These are phyloP conservation scores for Tetragonula carbonaria DNA, from an alignment of 2,888 invertebrate species.

Conservation along the genomic window DNA sequence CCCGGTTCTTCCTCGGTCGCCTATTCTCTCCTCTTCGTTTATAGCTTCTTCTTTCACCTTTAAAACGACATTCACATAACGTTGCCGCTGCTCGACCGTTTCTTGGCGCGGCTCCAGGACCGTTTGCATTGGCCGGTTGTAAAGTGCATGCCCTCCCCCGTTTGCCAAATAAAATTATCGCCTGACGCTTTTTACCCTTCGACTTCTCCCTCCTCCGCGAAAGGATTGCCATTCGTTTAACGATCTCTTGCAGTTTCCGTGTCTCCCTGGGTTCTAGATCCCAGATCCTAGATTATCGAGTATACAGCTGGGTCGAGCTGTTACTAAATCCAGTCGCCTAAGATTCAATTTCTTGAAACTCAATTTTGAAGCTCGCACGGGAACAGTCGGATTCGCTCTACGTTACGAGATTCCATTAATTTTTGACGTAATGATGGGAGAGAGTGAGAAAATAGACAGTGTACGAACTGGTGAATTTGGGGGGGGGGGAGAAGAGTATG, in stretches of 20 bases:
- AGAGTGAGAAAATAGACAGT: background rate
- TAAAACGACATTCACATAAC: constrained; percentile 67
- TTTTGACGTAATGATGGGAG: background rate
- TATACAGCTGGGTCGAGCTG: background rate
- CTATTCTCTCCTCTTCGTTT: constrained; percentile 11
- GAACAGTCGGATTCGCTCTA: background rate
- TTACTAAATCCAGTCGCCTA: background rate
- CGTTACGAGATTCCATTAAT: background rate
- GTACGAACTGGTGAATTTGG: too few relatives aligned
- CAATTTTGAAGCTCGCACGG: background rate
- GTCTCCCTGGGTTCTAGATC: background rate
- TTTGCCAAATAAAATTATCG: constrained; percentile 76
- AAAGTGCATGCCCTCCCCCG: constrained; percentile 70
- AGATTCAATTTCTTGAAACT: background rate
- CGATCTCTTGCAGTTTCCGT: background rate
- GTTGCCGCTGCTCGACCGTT: constrained; percentile 73
- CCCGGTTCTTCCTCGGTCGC: background rate
- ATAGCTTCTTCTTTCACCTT: constrained; percentile 27
- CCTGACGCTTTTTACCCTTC: constrained; percentile 9
- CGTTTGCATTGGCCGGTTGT: constrained; percentile 75
- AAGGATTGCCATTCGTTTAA: constrained; percentile 17
- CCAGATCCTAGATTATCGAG: background rate
- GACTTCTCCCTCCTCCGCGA: background rate
- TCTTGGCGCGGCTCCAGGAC: constrained; percentile 76
- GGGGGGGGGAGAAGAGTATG: too few relatives aligned